Evolutionary conservation across 2,888 invertebrate genomes (phyloP).

Genomic region (Disparrhopalites patrizii): DNA sequence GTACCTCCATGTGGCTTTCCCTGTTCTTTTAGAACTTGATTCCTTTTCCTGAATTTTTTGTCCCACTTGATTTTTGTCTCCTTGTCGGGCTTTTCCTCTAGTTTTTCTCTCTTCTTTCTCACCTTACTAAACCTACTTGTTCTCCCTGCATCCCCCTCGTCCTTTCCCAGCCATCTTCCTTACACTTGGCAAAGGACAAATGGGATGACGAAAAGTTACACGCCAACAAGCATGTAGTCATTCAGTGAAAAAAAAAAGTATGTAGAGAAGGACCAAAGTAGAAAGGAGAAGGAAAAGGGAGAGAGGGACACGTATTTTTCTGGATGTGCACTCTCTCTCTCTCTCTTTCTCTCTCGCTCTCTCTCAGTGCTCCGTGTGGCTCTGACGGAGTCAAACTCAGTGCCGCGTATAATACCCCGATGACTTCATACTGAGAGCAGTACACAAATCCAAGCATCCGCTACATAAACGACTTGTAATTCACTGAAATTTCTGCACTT

Average conservation of each 20-base stretch:
- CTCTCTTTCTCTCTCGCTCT: conserved; percentile 13
- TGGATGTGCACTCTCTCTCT: neutral
- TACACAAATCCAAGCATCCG: conserved; percentile 48
- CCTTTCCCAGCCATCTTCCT: neutral
- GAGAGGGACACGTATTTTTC: conserved; percentile 13
- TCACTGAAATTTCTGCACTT: conserved; percentile 50
- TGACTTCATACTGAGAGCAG: conserved; percentile 48
- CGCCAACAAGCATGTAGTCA: neutral
- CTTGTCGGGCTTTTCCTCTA: too few relatives aligned
- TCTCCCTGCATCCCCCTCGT: too few relatives aligned
- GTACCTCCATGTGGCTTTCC: too few relatives aligned
- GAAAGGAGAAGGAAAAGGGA: neutral
- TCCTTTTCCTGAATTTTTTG: too few relatives aligned
- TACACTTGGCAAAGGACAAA: conserved; percentile 15
- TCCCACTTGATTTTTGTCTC: too few relatives aligned
- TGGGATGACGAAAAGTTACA: conserved; percentile 8
- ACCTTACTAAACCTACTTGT: too few relatives aligned
- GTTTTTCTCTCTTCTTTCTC: too few relatives aligned
- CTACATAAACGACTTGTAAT: conserved; percentile 50
- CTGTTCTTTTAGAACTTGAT: too few relatives aligned
- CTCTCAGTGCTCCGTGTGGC: conserved; percentile 39
- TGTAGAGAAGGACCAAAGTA: neutral
- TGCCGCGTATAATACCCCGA: conserved; percentile 48
- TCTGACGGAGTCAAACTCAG: conserved; percentile 49
- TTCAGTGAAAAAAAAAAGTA: too few relatives aligned